Base-by-base conservation (phyloP, 2,888 invertebrate genomes). In the Byasa hedistus region DNA sequence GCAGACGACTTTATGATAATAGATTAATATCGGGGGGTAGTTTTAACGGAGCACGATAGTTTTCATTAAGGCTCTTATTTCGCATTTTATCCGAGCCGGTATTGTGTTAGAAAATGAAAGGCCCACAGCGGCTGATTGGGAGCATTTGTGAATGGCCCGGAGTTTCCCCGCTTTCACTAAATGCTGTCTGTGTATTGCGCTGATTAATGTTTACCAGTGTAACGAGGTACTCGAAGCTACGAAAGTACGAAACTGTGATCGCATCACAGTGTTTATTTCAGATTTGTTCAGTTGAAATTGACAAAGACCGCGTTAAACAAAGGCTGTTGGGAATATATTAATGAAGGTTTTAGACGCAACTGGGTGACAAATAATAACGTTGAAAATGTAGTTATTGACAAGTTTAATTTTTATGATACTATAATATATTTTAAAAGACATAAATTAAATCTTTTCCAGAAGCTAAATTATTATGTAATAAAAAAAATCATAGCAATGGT, bases 1-100 rank as follows among this genome's bases (percentile, higher is more conserved):
- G 76, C 70, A 69, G 70, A 71, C 67, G 76, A 75, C 75, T 75
- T 75, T 73, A 76, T 72, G 73, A 74, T 76, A 76, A 77, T 76
- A 76, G 73, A 76, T 73, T 75, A 73, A 73, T 72, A 70, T 66
- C 65, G 67, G 73, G 39, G n/a, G 74, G 70, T 66, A 73, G 72
- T 73, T 72, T 70, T 65, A 68, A 61, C 55, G 64, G 66, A 56
- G 69, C 58, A 69, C 71, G 74, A 75, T 75, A 76, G 77, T 76
- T 77, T 77, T 77, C 75, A 76, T 75, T 75, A 75, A 68, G 69
- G 75, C 72, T 73, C 76, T 72, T 74, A 77, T 75, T 76, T 76
- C 74, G 71, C 66, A 74, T 79, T 76, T 76, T 71, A 72, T 72
- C 73, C 68, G 61, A 60, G 65, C 59, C 54, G 57, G 68, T 64